Base-by-base conservation (phyloP, 2,113 vertebrate genomes). In the Bos taurus region DNA sequence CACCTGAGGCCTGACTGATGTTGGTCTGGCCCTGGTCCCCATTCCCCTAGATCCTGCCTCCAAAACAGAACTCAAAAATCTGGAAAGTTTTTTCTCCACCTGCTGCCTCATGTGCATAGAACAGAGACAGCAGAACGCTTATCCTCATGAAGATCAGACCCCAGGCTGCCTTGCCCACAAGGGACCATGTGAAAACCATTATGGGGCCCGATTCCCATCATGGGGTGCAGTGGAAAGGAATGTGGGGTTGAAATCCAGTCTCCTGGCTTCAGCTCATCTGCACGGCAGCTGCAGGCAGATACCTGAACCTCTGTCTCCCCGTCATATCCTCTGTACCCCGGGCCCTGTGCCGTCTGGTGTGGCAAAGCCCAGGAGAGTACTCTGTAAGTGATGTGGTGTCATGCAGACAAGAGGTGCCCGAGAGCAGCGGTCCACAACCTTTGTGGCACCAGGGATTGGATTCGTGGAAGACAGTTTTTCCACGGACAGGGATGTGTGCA, bases 321-420 rank as follows among this genome's bases (percentile, higher is more conserved):
- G 3, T 60, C 23, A n/a, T n/a, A 30, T 17, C 19, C n/a, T 21
- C 28, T 30, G 1, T 1, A 16, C 52, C 67, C 71, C 1, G 3
- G 52, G 30, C 13, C 14, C 91, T 9, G 5, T 62, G 84, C 0
- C 1, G 5, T 16, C 10, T 3, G 1, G 3, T 2, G 36, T 36
- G 64, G 17, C 40, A 23, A 23, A 12, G 36, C 48, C 64, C 64
- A 52, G 74, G 62, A 83, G 82, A 43, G 48, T 46, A 60, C n/a
- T 78, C n/a, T 82, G 40, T 54, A 57, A 85, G 82, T 57, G 82
- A 97, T 30, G 57, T 3, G 4, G 2, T 12, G 16, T 62, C 85
- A 30, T 0, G 40, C 62, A 82, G 78, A 80, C 2, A 54, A 23
- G 7, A 33, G 36, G 12, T 2, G 13, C 11, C n/a, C 11, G 5